Percentiles rank a stretch among this genome's conserved stretches.
These are phyloP conservation scores for Pionites leucogaster DNA, from an alignment of 2,113 vertebrate species.

Conservation along the genomic window DNA sequence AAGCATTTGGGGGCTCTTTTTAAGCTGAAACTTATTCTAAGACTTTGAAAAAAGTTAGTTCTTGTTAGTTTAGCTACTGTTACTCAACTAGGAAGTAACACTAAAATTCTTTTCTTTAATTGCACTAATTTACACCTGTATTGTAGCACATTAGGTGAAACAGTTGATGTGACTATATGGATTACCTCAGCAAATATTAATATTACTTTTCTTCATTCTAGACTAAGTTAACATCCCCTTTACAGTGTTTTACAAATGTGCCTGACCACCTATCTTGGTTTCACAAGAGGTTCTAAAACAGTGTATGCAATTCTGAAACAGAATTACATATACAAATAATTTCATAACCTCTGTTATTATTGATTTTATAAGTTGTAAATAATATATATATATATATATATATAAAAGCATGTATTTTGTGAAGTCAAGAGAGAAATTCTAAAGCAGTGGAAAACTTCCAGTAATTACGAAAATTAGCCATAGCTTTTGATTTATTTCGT, in stretches of 20 bases:
- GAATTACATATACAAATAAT: not conserved
- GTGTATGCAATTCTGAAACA: not conserved
- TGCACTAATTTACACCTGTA: not conserved
- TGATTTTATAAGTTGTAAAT: not conserved
- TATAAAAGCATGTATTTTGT: not conserved
- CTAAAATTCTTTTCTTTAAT: conserved; percentile 2
- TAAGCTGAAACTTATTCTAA: conserved; percentile 28
- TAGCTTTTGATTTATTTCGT: not conserved
- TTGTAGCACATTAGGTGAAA: not conserved
- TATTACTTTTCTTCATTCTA: not conserved
- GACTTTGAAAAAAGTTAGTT: conserved; percentile 61
- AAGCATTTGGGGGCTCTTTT: conserved; percentile 41
- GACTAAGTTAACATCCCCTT: not conserved
- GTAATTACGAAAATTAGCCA: not conserved
- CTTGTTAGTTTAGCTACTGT: conserved; percentile 33
- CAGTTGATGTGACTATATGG: not conserved
- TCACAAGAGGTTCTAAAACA: not conserved
- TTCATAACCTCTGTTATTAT: not conserved
- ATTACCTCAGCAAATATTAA: not conserved
- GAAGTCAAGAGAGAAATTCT: not conserved
- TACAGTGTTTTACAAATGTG: not conserved
- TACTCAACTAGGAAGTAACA: not conserved
- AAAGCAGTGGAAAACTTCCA: not conserved
- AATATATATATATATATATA: not conserved
- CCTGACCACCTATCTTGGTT: not conserved